Evolutionary conservation across 2,113 vertebrate species (phyloP).

Genomic region (Chroicocephalus ridibundus): DNA sequence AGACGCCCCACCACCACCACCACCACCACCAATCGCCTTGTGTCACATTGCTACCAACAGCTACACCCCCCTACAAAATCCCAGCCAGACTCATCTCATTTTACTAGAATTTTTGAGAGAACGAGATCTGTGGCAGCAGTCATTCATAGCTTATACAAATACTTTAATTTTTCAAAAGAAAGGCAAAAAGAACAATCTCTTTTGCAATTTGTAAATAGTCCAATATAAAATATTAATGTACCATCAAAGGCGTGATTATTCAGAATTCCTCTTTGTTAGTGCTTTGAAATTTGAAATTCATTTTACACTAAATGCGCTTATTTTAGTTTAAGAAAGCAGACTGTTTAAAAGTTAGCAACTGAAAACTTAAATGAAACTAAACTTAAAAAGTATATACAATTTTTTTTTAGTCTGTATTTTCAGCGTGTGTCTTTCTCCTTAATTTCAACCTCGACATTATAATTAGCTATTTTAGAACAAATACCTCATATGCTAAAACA

Average conservation of each 20-base stretch:
- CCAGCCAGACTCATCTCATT: background rate
- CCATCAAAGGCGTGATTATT: background rate
- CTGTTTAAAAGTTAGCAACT: background rate
- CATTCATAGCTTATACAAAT: background rate
- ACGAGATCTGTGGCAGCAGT: background rate
- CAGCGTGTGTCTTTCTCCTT: background rate
- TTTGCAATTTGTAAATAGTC: conserved; percentile 1
- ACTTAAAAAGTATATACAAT: background rate
- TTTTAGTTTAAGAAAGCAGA: background rate
- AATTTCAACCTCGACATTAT: background rate
- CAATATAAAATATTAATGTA: background rate
- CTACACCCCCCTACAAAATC: background rate
- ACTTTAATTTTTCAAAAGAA: background rate
- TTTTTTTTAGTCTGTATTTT: background rate
- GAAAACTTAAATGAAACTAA: background rate
- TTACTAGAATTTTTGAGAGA: background rate
- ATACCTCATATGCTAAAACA: background rate
- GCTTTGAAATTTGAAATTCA: background rate
- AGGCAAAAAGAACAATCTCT: background rate
- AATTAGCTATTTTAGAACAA: background rate
- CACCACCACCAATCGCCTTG: background rate
- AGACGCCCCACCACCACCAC: background rate
- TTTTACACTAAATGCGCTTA: background rate
- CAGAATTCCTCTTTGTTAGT: background rate
- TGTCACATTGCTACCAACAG: background rate